Conservation (phyloP, 2,888 invertebrate species). For the Oxytorus armatus region DNA sequence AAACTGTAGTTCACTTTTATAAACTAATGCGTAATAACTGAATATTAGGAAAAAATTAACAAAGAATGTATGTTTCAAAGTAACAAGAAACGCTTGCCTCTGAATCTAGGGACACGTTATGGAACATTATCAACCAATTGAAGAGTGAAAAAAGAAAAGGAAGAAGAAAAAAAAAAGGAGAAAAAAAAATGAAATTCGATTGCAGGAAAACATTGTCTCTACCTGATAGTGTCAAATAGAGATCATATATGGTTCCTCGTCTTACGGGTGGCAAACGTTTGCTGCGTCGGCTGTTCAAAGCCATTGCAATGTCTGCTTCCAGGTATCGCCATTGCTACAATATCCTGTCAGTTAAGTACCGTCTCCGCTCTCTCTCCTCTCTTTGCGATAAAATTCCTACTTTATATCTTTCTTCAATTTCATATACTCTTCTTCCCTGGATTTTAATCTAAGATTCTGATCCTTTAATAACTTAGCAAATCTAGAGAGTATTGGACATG, state of each 20-base stretch:
- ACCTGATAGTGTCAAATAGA: slow-evolving; percentile 96
- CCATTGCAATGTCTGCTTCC: slow-evolving; percentile 90
- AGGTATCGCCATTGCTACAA: slow-evolving; percentile 86
- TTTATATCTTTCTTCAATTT: slow-evolving; percentile 14
- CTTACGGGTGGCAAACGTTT: slow-evolving; percentile 93
- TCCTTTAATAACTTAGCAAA: too few relatives aligned
- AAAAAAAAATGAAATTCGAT: slow-evolving; percentile 69
- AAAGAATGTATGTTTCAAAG: not conserved
- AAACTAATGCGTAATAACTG: not conserved
- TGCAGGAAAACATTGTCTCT: slow-evolving; percentile 83
- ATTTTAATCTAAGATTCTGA: slow-evolving; percentile 2
- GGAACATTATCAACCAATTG: slow-evolving; percentile 33
- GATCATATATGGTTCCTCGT: slow-evolving; percentile 92
- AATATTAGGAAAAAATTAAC: not conserved
- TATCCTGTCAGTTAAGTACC: slow-evolving; percentile 79
- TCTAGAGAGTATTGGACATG: too few relatives aligned
- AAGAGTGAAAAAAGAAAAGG: slow-evolving; percentile 33
- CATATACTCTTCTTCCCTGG: not conserved
- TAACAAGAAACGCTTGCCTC: slow-evolving; percentile 10
- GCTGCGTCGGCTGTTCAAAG: slow-evolving; percentile 90
- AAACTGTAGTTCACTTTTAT: too few relatives aligned
- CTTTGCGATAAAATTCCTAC: slow-evolving; percentile 1
- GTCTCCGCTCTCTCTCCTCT: slow-evolving; percentile 65
- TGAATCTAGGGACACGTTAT: slow-evolving; percentile 29
- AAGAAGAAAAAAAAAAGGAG: slow-evolving; percentile 35